These are phyloP conservation scores for Incurvaria masculella DNA, from an alignment of 2,888 invertebrate genomes.

Conservation along the genomic window DNA sequence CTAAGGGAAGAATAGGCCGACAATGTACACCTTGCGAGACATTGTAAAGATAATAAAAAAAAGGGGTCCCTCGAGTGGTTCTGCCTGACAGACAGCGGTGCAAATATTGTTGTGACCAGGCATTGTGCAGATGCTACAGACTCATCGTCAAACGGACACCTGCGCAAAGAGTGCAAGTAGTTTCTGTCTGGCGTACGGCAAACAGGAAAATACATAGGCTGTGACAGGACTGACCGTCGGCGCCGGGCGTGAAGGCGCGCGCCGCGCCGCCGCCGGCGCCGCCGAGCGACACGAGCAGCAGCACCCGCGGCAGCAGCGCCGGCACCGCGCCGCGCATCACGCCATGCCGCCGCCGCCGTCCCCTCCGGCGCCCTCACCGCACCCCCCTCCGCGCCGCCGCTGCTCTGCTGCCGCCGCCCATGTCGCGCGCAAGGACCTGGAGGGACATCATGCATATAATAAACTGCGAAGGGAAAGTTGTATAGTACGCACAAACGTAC, in stretches of 20 bases:
- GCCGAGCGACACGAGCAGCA: conserved; percentile 26
- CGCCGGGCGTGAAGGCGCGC: conserved; percentile 40
- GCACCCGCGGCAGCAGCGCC: conserved; percentile 37
- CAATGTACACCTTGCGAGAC: not conserved
- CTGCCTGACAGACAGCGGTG: not conserved
- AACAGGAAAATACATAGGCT: not conserved
- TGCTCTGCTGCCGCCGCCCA: too few relatives aligned
- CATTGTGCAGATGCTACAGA: not conserved
- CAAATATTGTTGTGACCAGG: conserved; percentile 2
- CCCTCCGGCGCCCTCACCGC: conserved; percentile 43
- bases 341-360: conserved; percentile 49
- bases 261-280: conserved; percentile 11
- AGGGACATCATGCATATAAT: too few relatives aligned
- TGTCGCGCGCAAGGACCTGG: too few relatives aligned
- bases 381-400: conserved; percentile 27
- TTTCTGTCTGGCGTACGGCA: not conserved
- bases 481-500: too few relatives aligned
- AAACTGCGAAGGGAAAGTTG: too few relatives aligned
- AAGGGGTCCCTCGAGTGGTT: conserved; percentile 1
- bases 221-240: conserved; percentile 33
- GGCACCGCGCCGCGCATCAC: conserved; percentile 48
- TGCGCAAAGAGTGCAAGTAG: not conserved
- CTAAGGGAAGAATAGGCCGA: not conserved
- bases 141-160: not conserved
- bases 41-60: not conserved